phyloP scores from a whole-genome alignment of 2,113 vertebrate genomes.

The Pelusios castaneus region DNA sequence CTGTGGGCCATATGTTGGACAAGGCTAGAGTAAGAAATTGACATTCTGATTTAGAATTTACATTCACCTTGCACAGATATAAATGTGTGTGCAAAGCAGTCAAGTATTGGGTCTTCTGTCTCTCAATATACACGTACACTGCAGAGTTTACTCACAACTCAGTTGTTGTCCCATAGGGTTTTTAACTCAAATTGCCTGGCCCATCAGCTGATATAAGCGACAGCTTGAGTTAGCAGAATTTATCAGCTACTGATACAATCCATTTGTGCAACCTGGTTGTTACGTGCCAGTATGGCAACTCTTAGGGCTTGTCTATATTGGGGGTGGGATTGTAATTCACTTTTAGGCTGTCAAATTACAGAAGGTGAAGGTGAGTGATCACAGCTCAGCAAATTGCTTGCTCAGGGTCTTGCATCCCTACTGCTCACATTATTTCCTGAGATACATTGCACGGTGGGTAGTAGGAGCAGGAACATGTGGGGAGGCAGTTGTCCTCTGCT shows the following conservation, averaged over 20 bases:
- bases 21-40: background rate
- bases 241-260: background rate
- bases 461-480: no score
- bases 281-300: background rate
- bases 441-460: no score
- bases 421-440: no score
- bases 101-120: accelerated
- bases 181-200: background rate
- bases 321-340: no score
- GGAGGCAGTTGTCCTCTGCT: no score
- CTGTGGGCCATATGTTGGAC: no score
- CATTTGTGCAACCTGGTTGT: background rate
- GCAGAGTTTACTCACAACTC: background rate
- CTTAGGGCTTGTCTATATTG: background rate
- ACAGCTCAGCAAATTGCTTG: no score
- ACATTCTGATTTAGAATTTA: background rate
- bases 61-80: accelerated
- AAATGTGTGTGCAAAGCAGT: accelerated
- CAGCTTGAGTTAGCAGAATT: background rate
- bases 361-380: no score
- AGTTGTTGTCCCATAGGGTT: background rate
- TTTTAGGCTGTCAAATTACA: no score
- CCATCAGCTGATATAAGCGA: background rate
- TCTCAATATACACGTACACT: background rate
- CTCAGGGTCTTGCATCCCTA: no score